Evolutionary conservation across 2,797 vertebrate genomes (phyloP).

Genomic region (Sebastes jordani): DNA sequence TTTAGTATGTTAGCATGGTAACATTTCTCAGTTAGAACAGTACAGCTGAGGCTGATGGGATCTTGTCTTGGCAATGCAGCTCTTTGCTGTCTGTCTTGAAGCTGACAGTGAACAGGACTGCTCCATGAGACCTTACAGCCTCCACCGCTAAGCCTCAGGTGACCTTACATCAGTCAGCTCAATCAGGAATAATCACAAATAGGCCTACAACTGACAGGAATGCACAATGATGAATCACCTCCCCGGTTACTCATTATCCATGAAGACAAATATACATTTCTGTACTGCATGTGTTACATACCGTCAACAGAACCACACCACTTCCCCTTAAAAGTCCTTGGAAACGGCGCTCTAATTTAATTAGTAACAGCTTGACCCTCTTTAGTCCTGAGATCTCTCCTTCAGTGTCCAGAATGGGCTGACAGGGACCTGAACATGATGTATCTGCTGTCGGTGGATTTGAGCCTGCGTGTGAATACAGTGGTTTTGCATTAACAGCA

Average conservation of each 20-base stretch:
- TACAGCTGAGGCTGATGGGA: not conserved
- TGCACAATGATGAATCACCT: conserved; percentile 58
- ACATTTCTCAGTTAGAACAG: not conserved
- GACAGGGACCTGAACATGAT: conserved; percentile 22
- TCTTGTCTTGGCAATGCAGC: not conserved
- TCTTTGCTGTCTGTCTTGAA: not conserved
- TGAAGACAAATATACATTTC: conserved; percentile 67
- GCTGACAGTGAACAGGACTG: conserved; percentile 46
- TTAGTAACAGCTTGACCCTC: conserved; percentile 36
- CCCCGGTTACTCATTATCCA: conserved; percentile 11
- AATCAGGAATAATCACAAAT: conserved; percentile 66
- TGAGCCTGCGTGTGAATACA: conserved; percentile 55
- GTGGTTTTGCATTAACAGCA: conserved; percentile 41
- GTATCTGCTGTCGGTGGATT: conserved; percentile 28
- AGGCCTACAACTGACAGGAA: conserved; percentile 12
- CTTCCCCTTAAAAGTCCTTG: conserved; percentile 25
- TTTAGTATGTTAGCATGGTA: not conserved
- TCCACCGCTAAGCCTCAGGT: not conserved
- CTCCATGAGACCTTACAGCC: not conserved
- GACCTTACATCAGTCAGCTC: conserved; percentile 25
- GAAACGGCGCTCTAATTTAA: conserved; percentile 10
- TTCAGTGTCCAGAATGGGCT: not conserved
- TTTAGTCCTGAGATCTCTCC: conserved; percentile 8
- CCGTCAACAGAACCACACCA: conserved; percentile 14
- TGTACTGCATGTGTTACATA: conserved; percentile 32